A percentile compares a stretch with the other conserved stretches of the same genome.
Conservation (phyloP, 2,113 vertebrate species). For the Sus scrofa region T2T-Sscrofa CM000814.6:139312001-139312500, state of each 20-base stretch:
- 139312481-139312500: not conserved
- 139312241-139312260: too few relatives aligned
- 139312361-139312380: not conserved
- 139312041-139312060: not conserved
- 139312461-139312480: not conserved
- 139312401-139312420: fast-evolving
- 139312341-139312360: not conserved
- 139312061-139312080: not conserved
- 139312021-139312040: not conserved
- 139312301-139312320: not conserved
- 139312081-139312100: not conserved
- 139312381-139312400: not conserved
- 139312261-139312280: not conserved
- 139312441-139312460: not conserved
- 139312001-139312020: not conserved
- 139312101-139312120: not conserved
- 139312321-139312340: not conserved
- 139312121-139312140: fast-evolving
- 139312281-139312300: not conserved
- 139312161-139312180: fast-evolving
- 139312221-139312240: not conserved
- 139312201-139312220: not conserved
- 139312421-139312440: not conserved
- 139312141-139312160: fast-evolving
- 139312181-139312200: not conserved